Evolutionary conservation across 1,140 invertebrate genomes (phyloP).

Genomic region (Ditylenchus dipsaci): DNA sequence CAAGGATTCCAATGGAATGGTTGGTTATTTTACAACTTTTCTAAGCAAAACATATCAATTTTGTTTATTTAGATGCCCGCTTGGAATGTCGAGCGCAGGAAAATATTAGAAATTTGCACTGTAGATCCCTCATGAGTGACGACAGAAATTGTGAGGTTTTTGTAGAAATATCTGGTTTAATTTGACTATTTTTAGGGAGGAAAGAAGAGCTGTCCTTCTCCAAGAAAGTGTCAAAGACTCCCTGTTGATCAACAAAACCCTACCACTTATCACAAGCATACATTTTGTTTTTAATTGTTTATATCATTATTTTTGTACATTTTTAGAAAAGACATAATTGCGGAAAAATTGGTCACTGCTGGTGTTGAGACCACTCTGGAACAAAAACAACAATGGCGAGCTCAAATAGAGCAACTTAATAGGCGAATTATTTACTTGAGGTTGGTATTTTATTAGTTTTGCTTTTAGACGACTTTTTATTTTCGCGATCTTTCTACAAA

Average conservation of each 20-base stretch:
- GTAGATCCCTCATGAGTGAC: constrained; percentile 24
- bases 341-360: constrained; percentile 7
- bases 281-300: not conserved
- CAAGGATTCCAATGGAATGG: constrained; percentile 35
- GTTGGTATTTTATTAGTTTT: not conserved
- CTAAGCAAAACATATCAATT: constrained; percentile 1
- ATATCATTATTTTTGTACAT: not conserved
- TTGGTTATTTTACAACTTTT: not conserved
- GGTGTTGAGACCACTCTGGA: constrained; percentile 25
- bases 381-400: constrained; percentile 17
- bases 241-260: constrained; percentile 15
- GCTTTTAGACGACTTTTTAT: no score
- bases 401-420: constrained; percentile 26
- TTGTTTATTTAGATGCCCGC: constrained; percentile 9
- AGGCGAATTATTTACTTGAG: constrained; percentile 19
- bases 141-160: constrained; percentile 12
- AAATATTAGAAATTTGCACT: constrained; percentile 17
- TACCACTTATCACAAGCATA: constrained; percentile 9
- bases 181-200: constrained; percentile 13
- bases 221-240: constrained; percentile 17
- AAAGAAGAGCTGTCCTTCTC: constrained; percentile 13
- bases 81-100: constrained; percentile 15
- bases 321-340: constrained; percentile 28
- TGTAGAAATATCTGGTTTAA: not conserved
- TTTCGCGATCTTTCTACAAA: no score